phyloP scores from a whole-genome alignment of 2,113 vertebrate species.

The Amblyopsis rosae region DNA sequence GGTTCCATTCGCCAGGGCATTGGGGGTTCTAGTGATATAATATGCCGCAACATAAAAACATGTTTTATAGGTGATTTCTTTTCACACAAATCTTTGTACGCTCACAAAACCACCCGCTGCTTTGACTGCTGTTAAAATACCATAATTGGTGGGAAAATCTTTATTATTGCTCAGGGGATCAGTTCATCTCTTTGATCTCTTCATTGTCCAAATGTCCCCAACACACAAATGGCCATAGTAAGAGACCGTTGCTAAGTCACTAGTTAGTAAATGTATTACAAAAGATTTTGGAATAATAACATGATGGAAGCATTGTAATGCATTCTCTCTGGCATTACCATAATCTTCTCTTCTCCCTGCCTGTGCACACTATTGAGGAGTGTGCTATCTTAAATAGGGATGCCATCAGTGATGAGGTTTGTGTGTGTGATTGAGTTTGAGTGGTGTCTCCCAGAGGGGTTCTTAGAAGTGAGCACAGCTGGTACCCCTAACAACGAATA shows the following conservation, averaged over 20 bases:
- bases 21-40: no score
- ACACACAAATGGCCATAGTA: slow-evolving; percentile 7
- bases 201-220: slow-evolving; percentile 49
- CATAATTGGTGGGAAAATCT: slow-evolving; percentile 51
- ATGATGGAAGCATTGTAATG: no score
- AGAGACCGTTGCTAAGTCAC: not conserved
- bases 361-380: slow-evolving; percentile 10
- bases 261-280: not conserved
- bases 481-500: slow-evolving; percentile 59
- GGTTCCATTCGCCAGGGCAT: slow-evolving; percentile 27
- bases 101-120: slow-evolving; percentile 37
- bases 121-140: slow-evolving; percentile 40
- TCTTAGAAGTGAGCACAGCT: slow-evolving; percentile 68
- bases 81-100: not conserved
- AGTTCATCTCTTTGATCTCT: slow-evolving; percentile 39
- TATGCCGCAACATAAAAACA: no score
- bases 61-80: no score
- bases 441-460: slow-evolving; percentile 50
- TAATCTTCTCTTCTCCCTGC: slow-evolving; percentile 2
- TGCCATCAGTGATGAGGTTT: slow-evolving; percentile 53
- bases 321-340: not conserved
- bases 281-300: no score
- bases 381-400: slow-evolving; percentile 65
- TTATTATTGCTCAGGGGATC: slow-evolving; percentile 21
- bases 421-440: slow-evolving; percentile 48